phyloP scores from a whole-genome alignment of 2,797 vertebrate species.

The Eulemur mongoz region DNA sequence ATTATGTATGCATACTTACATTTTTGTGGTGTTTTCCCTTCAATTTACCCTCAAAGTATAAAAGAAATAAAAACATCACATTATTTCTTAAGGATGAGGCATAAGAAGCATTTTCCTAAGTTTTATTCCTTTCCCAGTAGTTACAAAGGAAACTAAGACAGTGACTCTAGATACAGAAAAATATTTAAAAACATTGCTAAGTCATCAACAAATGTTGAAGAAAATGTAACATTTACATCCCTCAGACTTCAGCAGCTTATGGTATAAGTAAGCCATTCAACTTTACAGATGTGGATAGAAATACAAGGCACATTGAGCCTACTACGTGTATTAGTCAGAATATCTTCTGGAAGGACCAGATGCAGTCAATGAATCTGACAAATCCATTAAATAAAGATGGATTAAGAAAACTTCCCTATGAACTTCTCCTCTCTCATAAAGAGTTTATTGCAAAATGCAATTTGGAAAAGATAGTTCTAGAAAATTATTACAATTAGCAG shows the following conservation, averaged over 20 bases:
- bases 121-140: background rate
- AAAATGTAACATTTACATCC: background rate
- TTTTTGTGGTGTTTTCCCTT: background rate
- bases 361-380: background rate
- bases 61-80: background rate
- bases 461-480: background rate
- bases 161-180: background rate
- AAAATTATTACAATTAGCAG: background rate
- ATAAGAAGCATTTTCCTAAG: background rate
- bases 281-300: too few species aligned
- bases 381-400: background rate
- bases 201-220: background rate
- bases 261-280: background rate
- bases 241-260: background rate
- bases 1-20: fast-evolving
- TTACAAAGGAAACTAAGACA: background rate
- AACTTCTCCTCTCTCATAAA: background rate
- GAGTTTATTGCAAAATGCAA: background rate
- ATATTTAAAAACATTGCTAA: background rate
- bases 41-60: background rate
- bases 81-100: background rate
- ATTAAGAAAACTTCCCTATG: background rate
- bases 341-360: background rate
- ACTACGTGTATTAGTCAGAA: too few species aligned
- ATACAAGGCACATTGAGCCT: too few species aligned